These are phyloP conservation scores for Sprattus sprattus DNA, from an alignment of 2,113 vertebrate genomes.

Conservation along the genomic window DNA sequence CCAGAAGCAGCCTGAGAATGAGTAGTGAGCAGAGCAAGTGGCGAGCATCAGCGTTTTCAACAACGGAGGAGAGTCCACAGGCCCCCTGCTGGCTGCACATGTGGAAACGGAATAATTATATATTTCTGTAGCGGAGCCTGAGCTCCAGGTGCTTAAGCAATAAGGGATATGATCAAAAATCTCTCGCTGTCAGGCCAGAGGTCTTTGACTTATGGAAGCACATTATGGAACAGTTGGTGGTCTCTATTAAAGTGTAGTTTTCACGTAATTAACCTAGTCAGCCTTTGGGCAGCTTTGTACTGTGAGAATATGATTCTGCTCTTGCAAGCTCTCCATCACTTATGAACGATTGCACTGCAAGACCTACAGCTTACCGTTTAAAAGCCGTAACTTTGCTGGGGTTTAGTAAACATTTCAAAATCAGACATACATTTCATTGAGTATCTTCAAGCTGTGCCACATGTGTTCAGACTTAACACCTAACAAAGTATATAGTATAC, in stretches of 20 bases:
- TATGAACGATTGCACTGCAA: not conserved
- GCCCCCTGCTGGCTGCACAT: slow-evolving; percentile 3
- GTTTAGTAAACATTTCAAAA: not conserved
- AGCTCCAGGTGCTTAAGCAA: not conserved
- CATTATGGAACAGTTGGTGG: slow-evolving; percentile 6
- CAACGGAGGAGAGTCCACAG: not conserved
- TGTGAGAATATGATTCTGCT: not conserved
- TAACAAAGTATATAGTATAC: too few relatives aligned
- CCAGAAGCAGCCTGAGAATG: not conserved
- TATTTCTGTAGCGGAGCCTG: too few relatives aligned
- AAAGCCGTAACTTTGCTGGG: not conserved
- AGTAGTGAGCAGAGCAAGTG: not conserved
- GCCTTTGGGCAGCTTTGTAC: not conserved
- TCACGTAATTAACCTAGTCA: not conserved
- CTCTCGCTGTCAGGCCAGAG: not conserved
- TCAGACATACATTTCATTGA: not conserved
- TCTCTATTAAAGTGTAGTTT: not conserved
- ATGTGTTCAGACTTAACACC: not conserved
- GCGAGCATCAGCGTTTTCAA: not conserved
- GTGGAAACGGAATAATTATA: not conserved
- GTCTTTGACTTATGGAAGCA: not conserved
- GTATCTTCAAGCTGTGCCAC: not conserved
- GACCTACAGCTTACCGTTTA: not conserved
- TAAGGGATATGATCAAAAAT: not conserved
- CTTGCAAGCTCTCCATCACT: not conserved